Base-by-base conservation (phyloP, 1,140 invertebrate species). In the Drosophila navojoa region DNA sequence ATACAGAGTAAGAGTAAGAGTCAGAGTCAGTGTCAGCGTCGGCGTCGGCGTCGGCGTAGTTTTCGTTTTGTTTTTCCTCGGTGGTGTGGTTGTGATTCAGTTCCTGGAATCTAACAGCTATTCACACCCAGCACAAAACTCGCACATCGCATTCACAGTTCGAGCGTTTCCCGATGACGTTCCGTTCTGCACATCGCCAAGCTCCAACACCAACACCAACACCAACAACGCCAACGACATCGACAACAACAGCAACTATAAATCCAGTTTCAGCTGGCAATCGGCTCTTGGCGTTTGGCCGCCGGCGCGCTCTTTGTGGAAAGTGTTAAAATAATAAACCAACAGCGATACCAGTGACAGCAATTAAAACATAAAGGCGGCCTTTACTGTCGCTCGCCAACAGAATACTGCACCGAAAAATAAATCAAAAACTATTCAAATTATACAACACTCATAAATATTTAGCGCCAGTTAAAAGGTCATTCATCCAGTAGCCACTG, bases 41-140 rank as follows among this genome's bases (percentile, higher is more conserved):
- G 11, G 47, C 5, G 49, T 53, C 40, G 13, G 32, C 22, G 47
- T 68, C 61, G 61, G 60, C 54, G 47, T 76, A 55, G 62, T 60
- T 68, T 67, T 57, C 35, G 61, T 52, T 58, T 52, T 49, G 53
- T 35, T 72, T 58, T 52, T 10, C 35, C 35, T 38, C 16, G 60
- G 69, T 71, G 45, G 62, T 74, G 70, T 75, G 75, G 73, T 55
- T 78, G 81, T 84, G 81, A 81, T 90, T 75, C 68, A 71, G 64
- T 84, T 91, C 90, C 80, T 84, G 90, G 86, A 91, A 91, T 91
- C 90, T 91, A 91, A 91, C 86, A 91, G 84, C 90, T 87, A 91
- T 90, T 91, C 90, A 91, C 90, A 90, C 86, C 81, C 84, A 80
- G 78, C 78, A 76, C 76, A 79, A 80, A 91, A 79, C 77, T 91